phyloP scores from a whole-genome alignment of 2,888 invertebrate genomes.

The Drosophila paucipuncta region DNA sequence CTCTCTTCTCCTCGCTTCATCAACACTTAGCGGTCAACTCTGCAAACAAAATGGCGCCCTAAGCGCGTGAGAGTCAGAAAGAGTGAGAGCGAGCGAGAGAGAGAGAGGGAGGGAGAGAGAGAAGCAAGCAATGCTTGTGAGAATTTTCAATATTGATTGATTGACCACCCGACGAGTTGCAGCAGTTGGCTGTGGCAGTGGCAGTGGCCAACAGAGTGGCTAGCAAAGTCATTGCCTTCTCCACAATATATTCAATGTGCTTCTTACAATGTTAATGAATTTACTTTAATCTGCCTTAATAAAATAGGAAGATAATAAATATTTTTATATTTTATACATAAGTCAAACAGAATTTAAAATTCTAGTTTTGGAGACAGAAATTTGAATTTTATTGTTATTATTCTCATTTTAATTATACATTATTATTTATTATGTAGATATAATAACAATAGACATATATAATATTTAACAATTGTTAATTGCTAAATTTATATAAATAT shows the following conservation, averaged over 20 bases:
- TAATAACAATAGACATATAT: not conserved
- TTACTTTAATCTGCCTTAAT: not conserved
- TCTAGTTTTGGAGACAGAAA: not conserved
- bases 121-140: constrained; percentile 35
- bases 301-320: not conserved
- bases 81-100: not conserved
- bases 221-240: not conserved
- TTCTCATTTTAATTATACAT: no score
- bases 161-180: constrained; percentile 45
- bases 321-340: not conserved
- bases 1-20: constrained; percentile 1
- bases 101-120: not conserved
- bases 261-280: not conserved
- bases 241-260: not conserved
- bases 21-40: constrained; percentile 69
- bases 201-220: not conserved
- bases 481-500: not conserved
- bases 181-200: constrained; percentile 16
- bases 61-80: not conserved
- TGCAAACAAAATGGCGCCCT: constrained; percentile 68
- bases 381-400: not conserved
- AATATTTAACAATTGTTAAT: not conserved
- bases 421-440: no score
- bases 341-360: not conserved
- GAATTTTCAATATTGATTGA: constrained; percentile 72